Evolutionary conservation across 2,797 vertebrate genomes (phyloP).

Genomic region (Threskiornis aethiopicus): DNA sequence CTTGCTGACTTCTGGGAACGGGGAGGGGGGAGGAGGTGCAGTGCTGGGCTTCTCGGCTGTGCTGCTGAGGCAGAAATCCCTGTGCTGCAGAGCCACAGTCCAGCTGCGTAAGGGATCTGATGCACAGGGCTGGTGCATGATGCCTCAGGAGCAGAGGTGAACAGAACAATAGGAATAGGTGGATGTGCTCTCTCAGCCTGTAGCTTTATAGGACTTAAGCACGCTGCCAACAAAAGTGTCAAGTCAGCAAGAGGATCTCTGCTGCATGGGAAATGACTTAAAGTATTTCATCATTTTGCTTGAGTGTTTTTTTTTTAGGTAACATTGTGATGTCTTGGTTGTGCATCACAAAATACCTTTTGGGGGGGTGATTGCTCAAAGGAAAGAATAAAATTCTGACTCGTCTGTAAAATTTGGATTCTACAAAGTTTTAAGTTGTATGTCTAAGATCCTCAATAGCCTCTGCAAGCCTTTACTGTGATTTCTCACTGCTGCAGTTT

Average conservation of each 20-base stretch:
- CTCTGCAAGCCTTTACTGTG: neutral
- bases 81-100: neutral
- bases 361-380: neutral
- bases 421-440: neutral
- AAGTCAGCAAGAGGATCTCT: slow-evolving; percentile 10
- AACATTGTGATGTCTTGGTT: neutral
- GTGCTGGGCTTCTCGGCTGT: rapidly evolving
- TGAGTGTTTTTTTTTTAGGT: neutral
- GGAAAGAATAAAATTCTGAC: neutral
- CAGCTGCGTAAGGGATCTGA: neutral
- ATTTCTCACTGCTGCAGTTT: neutral
- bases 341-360: neutral
- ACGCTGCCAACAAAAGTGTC: neutral
- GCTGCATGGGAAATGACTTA: neutral
- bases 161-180: neutral
- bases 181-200: neutral
- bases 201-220: neutral
- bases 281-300: neutral
- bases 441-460: neutral
- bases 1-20: neutral
- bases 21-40: slow-evolving; percentile 5
- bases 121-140: neutral
- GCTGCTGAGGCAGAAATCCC: neutral
- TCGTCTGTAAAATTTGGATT: neutral
- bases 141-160: neutral